Base-by-base conservation (phyloP, 2,797 vertebrate genomes). In the Poecilia wingei region DNA sequence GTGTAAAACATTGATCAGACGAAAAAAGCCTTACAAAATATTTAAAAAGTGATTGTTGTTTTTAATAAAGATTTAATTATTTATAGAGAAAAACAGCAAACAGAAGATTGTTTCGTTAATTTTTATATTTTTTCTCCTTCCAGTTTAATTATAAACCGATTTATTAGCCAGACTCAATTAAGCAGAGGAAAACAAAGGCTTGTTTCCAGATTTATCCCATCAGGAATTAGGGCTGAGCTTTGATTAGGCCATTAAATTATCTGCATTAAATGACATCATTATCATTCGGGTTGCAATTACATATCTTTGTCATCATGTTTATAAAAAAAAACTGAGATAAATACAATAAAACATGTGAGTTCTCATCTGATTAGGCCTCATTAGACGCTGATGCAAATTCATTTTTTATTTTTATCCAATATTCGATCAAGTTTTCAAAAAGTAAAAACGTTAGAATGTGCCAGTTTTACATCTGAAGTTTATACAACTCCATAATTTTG, bases 171-270 rank as follows among this genome's bases (percentile, higher is more conserved):
- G 20, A 55, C 46, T 18, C 33, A 64, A 46, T 51, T 25, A 68
- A 43, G 36, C 18, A 78, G 33, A 79, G 20, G 61, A 46, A 71
- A 36, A 22, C 47, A 45, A 14, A 13, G 31, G 36, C 57, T 53
- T 69, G 1, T 47, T 45, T 55, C 28, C 75, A 80, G 46, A 47
- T 1, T 84, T 64, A 77, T 70, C 47, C 77, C 47, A 70, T 83
- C 39, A 59, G 64, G 28, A 76, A 78, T 77, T 71, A 77, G 77
- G 25, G 36, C 66, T 3, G 36, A 22, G 64, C 36, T 68, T 39
- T 68, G 39, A 68, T 41, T 41, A 69, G 41, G 14, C 10, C 66
- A 43, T 41, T 69, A n/a, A 69, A 14, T 2, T 69, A 13, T 31
- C 66, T 51, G 33, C 51, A 41, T 16, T 80, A 68, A 41, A 41